phyloP scores from a whole-genome alignment of 2,797 vertebrate genomes.

The Eospalax fontanierii region DNA sequence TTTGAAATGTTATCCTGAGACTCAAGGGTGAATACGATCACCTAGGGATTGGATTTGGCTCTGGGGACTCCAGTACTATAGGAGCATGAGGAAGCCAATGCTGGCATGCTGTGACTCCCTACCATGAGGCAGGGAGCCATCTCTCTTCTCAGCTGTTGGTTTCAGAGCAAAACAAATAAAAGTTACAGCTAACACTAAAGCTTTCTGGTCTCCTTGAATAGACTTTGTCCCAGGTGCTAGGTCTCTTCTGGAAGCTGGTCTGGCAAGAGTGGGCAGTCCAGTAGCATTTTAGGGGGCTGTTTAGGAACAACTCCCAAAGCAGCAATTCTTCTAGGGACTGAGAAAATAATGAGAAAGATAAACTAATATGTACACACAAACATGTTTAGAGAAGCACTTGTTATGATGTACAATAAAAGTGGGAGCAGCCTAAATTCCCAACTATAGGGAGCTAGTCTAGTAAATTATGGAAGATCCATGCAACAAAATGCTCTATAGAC shows the following conservation, averaged over 20 bases:
- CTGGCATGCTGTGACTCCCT: no score
- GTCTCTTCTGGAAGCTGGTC: background rate
- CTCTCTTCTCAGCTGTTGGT: background rate
- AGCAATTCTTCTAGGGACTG: constrained; percentile 1
- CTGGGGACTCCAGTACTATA: background rate
- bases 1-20: background rate
- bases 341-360: background rate
- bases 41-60: background rate
- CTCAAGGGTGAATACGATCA: background rate
- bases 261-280: background rate
- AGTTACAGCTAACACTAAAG: background rate
- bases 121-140: background rate
- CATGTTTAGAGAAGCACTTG: background rate
- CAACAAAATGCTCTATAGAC: background rate
- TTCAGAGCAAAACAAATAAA: constrained; percentile 10
- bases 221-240: background rate
- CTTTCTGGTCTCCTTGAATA: background rate
- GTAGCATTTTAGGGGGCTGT: background rate
- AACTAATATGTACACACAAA: background rate
- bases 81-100: background rate
- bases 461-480: background rate
- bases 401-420: background rate
- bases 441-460: background rate
- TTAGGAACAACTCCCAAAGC: background rate
- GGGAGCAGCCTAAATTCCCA: background rate